Evolutionary conservation across 2,113 vertebrate species (phyloP).

Genomic region (Reinhardtius hippoglossoides): DNA sequence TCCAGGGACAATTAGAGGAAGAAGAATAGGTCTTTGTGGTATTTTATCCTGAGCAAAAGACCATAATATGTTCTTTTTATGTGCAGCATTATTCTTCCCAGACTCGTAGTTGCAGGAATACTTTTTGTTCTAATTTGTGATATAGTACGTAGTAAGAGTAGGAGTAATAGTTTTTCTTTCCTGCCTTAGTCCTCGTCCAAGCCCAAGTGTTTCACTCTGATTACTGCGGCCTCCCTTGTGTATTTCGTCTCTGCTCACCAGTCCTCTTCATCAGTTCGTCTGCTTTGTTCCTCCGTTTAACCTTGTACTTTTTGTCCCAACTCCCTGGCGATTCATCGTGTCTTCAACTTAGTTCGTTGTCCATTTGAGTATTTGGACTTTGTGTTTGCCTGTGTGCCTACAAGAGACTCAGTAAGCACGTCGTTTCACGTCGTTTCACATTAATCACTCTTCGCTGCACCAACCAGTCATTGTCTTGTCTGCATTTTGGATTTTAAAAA

Average conservation of each 20-base stretch:
- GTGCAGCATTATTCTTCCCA: background rate
- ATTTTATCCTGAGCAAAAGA: background rate
- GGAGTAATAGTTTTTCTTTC: background rate
- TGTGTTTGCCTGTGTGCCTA: background rate
- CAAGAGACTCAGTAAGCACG: background rate
- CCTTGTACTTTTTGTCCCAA: background rate
- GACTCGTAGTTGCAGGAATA: background rate
- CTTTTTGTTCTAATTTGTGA: too few relatives aligned
- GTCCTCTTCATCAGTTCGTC: background rate
- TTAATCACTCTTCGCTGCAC: background rate
- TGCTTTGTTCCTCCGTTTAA: background rate
- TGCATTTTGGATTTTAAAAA: background rate
- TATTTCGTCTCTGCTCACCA: background rate
- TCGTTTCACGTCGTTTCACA: background rate
- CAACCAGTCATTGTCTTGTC: background rate
- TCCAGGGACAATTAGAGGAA: background rate
- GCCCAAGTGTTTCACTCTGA: background rate
- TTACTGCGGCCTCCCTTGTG: background rate
- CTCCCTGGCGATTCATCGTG: background rate
- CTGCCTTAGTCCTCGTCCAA: background rate
- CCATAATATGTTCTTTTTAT: background rate
- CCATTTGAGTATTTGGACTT: background rate
- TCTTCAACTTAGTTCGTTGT: background rate
- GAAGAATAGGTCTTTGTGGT: background rate
- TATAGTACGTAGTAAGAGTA: too few relatives aligned